Conservation (phyloP, 2,113 vertebrate genomes). For the Cyprinus carpio region DNA sequence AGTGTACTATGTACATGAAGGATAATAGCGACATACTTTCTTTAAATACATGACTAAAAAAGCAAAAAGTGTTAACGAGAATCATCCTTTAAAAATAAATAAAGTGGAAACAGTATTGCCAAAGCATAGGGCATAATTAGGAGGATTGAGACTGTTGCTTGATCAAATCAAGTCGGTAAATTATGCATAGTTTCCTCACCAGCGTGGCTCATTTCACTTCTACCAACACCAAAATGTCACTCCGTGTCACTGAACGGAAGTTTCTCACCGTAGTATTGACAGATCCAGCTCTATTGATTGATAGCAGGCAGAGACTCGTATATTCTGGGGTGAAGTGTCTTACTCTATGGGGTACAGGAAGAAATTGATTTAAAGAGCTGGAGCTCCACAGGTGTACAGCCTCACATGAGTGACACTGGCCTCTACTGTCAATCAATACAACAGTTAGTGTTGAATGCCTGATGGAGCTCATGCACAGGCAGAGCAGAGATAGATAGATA, state of each 20-base stretch:
- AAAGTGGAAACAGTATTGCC: background rate
- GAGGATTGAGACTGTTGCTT: background rate
- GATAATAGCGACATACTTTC: background rate
- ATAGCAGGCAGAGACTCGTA: background rate
- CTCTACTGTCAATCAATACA: slow-evolving; percentile 9
- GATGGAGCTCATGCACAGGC: background rate
- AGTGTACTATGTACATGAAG: background rate
- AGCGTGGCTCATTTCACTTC: background rate
- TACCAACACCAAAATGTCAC: slow-evolving; percentile 1
- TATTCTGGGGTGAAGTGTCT: slow-evolving; percentile 3
- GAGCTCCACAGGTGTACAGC: background rate
- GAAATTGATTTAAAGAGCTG: background rate
- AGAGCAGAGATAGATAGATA: background rate
- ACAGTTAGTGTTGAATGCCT: background rate
- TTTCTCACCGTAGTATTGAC: background rate
- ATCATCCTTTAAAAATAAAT: background rate
- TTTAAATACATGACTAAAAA: background rate
- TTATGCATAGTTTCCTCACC: background rate
- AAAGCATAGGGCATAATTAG: background rate
- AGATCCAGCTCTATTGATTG: background rate
- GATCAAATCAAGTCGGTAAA: background rate
- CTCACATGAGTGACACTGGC: background rate
- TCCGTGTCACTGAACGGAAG: background rate
- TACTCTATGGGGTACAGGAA: background rate
- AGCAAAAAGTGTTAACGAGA: background rate